Base-by-base conservation (phyloP, 1,140 invertebrate species). In the Brachionus rotundiformis region DNA sequence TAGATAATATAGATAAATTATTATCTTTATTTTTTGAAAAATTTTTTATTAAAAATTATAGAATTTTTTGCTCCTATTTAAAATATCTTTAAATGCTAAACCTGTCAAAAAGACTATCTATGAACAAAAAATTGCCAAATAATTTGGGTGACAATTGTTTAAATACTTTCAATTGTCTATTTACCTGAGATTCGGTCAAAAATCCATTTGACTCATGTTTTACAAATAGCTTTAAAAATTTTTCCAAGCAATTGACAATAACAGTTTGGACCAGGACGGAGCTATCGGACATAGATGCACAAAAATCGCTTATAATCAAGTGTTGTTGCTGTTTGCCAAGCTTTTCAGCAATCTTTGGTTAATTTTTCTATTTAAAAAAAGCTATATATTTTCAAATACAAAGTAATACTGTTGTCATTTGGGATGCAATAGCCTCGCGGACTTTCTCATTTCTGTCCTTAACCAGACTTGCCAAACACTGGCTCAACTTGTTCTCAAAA, bases 281-380 rank as follows among this genome's bases (percentile, higher is more conserved):
- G 11, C 11, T 44, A 29, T 73, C 68, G 25, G 36, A 25, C 39
- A 73, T 41, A 44, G 68, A 44, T 41, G 68, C 44, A 27, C 68
- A 73, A 73, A 73, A 73, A 44, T 73, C 68, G n/a, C 44, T 73
- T 41, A 73, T 73, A 16, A 73, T 73, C 13, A 73, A 73, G 44
- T 73, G 68, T 11, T 73, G 68, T 44, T 73, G 68, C 11, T 39
- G 41, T n/a, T 41, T 39, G 11, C 68, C 68, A 19, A 73, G 39
- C 16, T 41, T 19, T 8, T 73, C 39, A 19, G 68, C 68, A 3
- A 73, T 73, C 68, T 73, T 5, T 25, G 11, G n/a, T n/a, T n/a
- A n/a, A n/a, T n/a, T n/a, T n/a, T n/a, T n/a, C n/a, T n/a, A 47
- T 39, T 44, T 4, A 44, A 44, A 44, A 41, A 16, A n/a, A 65